Percentiles rank a stretch among this genome's conserved stretches.
These are phyloP conservation scores for Chrysaora quinquecirrha DNA, from an alignment of 30 jellyfish, hydroid and myxozoan species.

Conservation along the genomic window DNA sequence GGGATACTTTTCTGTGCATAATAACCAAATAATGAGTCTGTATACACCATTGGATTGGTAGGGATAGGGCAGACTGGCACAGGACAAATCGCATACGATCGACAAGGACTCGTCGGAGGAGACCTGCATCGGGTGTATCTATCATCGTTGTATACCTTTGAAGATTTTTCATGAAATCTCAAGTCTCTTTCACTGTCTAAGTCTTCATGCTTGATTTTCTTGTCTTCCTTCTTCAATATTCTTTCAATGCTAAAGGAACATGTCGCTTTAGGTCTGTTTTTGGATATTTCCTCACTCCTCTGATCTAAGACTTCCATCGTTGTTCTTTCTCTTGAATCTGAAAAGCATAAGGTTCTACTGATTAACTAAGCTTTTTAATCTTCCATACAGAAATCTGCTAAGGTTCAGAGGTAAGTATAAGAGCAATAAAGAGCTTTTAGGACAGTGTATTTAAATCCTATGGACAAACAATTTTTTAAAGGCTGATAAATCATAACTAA, in stretches of 20 bases:
- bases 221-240: constrained; percentile 34
- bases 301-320: no score
- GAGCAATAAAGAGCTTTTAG: no score
- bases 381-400: no score
- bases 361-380: no score
- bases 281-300: neutral
- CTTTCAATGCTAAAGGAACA: constrained; percentile 66
- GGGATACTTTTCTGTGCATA: constrained; percentile 17
- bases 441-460: no score
- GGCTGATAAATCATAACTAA: no score
- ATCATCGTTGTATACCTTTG: neutral
- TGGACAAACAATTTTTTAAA: no score
- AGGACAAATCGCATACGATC: constrained; percentile 31
- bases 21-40: constrained; percentile 14
- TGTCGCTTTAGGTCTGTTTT: constrained; percentile 1
- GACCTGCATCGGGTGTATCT: no score
- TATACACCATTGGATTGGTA: constrained; percentile 25
- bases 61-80: constrained; percentile 61
- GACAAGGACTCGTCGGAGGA: constrained; percentile 10
- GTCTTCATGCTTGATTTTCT: neutral
- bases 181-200: no score
- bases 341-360: no score
- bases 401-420: no score
- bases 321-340: no score
- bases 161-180: neutral